These are phyloP conservation scores for Dasyurus viverrinus DNA, from an alignment of 2,113 vertebrate genomes.

Conservation along the genomic window DNA sequence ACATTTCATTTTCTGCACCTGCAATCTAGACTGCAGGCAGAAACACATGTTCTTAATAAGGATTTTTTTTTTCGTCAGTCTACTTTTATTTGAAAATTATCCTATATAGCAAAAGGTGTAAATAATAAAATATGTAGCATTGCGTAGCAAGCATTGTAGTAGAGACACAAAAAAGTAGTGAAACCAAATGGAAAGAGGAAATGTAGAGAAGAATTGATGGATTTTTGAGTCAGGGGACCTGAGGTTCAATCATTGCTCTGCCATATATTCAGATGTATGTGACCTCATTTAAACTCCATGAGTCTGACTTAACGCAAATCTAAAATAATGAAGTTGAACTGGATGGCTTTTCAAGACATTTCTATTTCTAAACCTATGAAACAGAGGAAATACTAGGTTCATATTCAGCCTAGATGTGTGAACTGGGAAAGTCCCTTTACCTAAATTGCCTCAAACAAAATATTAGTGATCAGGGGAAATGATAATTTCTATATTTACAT, in stretches of 20 bases:
- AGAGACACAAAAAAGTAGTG: background rate
- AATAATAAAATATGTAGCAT: background rate
- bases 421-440: no score
- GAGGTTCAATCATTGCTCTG: background rate
- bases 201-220: background rate
- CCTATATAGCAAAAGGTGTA: background rate
- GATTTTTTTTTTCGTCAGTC: background rate
- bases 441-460: no score
- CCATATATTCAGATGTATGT: background rate
- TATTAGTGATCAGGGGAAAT: no score
- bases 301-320: background rate
- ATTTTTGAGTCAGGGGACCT: background rate
- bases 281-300: background rate
- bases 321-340: background rate
- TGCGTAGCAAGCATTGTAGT: background rate
- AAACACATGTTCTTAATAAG: slow-evolving; percentile 10
- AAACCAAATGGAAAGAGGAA: background rate
- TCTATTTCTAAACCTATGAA: background rate
- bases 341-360: background rate
- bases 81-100: slow-evolving; percentile 34
- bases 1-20: slow-evolving; percentile 36
- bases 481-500: no score
- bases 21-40: background rate
- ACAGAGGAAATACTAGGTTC: background rate
- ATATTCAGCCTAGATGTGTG: no score